Conservation (phyloP, 2,113 vertebrate species). For the Tragelaphus buxtoni region DNA sequence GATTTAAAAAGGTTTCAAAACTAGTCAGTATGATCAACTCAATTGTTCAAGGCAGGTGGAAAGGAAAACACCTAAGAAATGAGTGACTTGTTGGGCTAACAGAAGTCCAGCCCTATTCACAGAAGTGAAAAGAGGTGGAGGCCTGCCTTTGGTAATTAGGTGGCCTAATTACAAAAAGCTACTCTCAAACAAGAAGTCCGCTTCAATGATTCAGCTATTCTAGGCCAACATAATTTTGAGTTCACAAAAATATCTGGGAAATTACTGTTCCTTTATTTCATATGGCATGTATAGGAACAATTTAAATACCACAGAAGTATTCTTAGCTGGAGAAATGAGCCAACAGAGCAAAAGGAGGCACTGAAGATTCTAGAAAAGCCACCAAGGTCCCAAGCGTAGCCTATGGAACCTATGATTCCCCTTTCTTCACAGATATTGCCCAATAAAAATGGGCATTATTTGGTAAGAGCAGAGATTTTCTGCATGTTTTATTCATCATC, state of each 20-base stretch:
- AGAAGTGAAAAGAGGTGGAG: background rate
- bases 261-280: background rate
- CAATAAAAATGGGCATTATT: background rate
- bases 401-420: background rate
- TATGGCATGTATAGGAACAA: background rate
- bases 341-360: background rate
- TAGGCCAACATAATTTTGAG: background rate
- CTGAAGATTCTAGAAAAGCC: background rate
- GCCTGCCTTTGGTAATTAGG: background rate
- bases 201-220: background rate
- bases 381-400: rapidly evolving
- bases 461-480: background rate
- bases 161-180: background rate
- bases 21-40: background rate
- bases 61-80: background rate
- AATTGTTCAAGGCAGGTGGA: background rate
- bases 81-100: background rate
- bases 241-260: background rate
- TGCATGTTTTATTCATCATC: background rate
- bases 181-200: background rate
- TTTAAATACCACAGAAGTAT: too few relatives aligned
- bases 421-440: too few relatives aligned
- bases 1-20: background rate
- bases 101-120: background rate
- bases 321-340: background rate